Percentiles rank a stretch among this genome's conserved stretches.
These are phyloP conservation scores for Drosophila sordidula DNA, from an alignment of 2,888 invertebrate species.

Conservation along the genomic window DNA sequence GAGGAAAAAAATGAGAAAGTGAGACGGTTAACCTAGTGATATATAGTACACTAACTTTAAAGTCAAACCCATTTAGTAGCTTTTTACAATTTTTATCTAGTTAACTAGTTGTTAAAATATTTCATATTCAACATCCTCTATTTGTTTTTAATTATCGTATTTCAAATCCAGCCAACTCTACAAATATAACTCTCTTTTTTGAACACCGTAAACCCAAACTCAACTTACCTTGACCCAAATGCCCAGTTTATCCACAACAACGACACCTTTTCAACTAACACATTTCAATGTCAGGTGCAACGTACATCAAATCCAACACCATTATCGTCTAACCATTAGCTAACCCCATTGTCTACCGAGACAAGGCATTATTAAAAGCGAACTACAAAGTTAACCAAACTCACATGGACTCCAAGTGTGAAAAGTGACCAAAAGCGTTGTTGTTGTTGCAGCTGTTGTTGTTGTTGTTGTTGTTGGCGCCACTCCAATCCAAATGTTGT, in stretches of 20 bases:
- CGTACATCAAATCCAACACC: constrained; percentile 9
- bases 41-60: too few relatives aligned
- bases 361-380: constrained; percentile 32
- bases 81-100: neutral
- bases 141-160: too few relatives aligned
- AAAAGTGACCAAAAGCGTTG: constrained; percentile 45
- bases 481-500: constrained; percentile 38
- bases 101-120: neutral
- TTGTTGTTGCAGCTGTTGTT: constrained; percentile 5
- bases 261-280: neutral
- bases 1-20: too few relatives aligned
- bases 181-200: neutral
- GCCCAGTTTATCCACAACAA: constrained; percentile 10
- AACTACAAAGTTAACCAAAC: constrained; percentile 55
- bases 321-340: constrained; percentile 19
- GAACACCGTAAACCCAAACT: neutral
- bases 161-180: neutral
- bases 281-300: constrained; percentile 38
- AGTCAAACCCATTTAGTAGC: too few relatives aligned
- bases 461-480: constrained; percentile 9
- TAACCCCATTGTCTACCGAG: constrained; percentile 14
- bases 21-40: too few relatives aligned
- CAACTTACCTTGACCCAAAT: constrained; percentile 35
- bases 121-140: neutral
- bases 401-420: constrained; percentile 57